These are phyloP conservation scores for Pycnonotus jocosus DNA, from an alignment of 2,113 vertebrate species.

Conservation along the genomic window DNA sequence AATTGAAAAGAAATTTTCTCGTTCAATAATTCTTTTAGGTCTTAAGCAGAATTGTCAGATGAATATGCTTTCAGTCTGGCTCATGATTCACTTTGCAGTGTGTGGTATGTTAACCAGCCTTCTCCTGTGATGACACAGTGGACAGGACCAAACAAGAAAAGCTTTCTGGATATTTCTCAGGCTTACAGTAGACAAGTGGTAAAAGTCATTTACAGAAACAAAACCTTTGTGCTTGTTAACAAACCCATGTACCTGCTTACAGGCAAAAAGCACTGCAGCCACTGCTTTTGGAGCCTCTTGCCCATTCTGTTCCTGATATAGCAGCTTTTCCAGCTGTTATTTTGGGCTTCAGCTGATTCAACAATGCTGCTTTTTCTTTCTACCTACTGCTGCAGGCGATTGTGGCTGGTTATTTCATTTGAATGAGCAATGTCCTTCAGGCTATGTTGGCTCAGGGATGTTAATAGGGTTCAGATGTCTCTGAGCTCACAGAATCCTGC, in stretches of 20 bases:
- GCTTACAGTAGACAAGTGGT: neutral
- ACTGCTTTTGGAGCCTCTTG: neutral
- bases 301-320: neutral
- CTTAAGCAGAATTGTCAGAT: neutral
- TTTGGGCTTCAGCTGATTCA: conserved; percentile 50
- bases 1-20: neutral
- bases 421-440: conserved; percentile 20
- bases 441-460: neutral
- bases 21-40: neutral
- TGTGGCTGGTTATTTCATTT: conserved; percentile 13
- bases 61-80: neutral
- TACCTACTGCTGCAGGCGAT: conserved; percentile 16
- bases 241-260: neutral
- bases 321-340: conserved; percentile 28
- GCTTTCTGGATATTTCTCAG: neutral
- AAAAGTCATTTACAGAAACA: neutral
- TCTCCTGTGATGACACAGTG: neutral
- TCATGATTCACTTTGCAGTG: neutral
- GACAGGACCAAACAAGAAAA: neutral
- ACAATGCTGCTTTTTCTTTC: conserved; percentile 13
- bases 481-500: neutral
- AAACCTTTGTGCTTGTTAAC: neutral
- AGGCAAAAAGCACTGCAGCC: neutral
- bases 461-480: conserved; percentile 12
- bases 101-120: neutral